These are phyloP conservation scores for Mobula birostris DNA, from an alignment of 2,113 vertebrate genomes.

Conservation along the genomic window DNA sequence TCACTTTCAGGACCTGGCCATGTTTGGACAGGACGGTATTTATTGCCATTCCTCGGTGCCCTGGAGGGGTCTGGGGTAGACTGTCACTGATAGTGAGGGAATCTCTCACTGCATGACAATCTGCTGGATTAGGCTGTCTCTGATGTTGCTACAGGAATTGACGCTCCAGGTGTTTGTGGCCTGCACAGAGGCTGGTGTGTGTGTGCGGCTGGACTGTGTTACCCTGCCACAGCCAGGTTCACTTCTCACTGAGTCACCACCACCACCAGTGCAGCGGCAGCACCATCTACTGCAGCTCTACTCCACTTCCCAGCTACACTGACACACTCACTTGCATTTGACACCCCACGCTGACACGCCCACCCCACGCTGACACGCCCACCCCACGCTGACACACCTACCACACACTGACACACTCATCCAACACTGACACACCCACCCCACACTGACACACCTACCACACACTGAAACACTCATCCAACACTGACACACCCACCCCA, in stretches of 20 bases:
- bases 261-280: not conserved
- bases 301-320: not conserved
- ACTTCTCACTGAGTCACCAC: too few relatives aligned
- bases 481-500: too few relatives aligned
- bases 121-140: not conserved
- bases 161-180: not conserved
- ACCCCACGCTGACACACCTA: too few relatives aligned
- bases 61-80: not conserved
- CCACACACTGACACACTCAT: too few relatives aligned
- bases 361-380: not conserved
- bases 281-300: not conserved
- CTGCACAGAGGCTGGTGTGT: not conserved
- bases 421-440: too few relatives aligned
- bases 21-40: too few relatives aligned
- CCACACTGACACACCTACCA: too few relatives aligned
- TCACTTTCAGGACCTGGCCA: too few relatives aligned
- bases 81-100: not conserved
- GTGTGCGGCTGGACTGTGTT: not conserved
- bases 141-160: too few relatives aligned
- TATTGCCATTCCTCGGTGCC: too few relatives aligned
- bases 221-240: too few relatives aligned
- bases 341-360: not conserved
- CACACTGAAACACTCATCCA: too few relatives aligned
- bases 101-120: not conserved
- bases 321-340: not conserved